phyloP scores from a whole-genome alignment of 2,888 invertebrate species.

The Oegoconia quadripuncta region DNA sequence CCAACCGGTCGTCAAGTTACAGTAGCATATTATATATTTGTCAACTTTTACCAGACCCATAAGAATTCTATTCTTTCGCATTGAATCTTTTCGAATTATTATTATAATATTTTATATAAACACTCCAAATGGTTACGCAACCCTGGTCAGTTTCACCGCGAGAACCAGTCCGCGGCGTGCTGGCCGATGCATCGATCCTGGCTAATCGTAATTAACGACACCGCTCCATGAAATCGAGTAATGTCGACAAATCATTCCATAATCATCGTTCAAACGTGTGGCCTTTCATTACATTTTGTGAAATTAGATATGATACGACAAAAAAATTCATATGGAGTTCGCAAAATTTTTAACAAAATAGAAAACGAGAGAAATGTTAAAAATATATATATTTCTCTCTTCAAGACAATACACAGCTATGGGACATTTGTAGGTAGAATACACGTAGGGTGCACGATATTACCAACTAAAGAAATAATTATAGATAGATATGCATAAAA shows the following conservation, averaged over 20 bases:
- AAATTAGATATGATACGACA: neutral
- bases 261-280: slow-evolving; percentile 44
- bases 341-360: too few relatives aligned
- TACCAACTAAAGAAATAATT: too few relatives aligned
- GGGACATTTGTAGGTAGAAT: too few relatives aligned
- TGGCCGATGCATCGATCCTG: slow-evolving; percentile 55
- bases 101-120: slow-evolving; percentile 6
- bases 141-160: slow-evolving; percentile 61
- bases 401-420: too few relatives aligned
- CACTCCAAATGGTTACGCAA: slow-evolving; percentile 59
- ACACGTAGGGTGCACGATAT: too few relatives aligned
- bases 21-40: too few relatives aligned
- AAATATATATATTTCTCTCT: too few relatives aligned
- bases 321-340: neutral
- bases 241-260: slow-evolving; percentile 56
- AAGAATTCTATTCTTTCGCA: too few relatives aligned
- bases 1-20: too few relatives aligned
- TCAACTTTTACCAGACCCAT: too few relatives aligned
- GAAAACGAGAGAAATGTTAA: too few relatives aligned
- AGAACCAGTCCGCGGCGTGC: slow-evolving; percentile 56
- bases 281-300: slow-evolving; percentile 12
- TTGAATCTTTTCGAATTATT: neutral
- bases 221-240: slow-evolving; percentile 64
- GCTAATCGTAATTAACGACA: slow-evolving; percentile 69
- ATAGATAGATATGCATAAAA: too few relatives aligned